Base-by-base conservation (phyloP, 2,888 invertebrate genomes). In the Acleris cristana region DNA sequence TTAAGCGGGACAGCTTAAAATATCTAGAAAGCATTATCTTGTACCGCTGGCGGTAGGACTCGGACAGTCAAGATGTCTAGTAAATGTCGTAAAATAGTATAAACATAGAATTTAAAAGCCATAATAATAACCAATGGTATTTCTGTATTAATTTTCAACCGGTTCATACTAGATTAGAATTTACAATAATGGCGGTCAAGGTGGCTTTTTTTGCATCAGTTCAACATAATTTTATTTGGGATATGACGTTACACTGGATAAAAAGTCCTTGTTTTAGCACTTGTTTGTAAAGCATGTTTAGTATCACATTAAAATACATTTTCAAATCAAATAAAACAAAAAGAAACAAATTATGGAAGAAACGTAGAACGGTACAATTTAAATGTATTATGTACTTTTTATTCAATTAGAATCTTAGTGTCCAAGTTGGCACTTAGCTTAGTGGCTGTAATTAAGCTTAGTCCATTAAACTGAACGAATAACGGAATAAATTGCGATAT, bases 401-500 rank as follows among this genome's bases (percentile, higher is more conserved):
- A 40, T 40, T 40, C 14, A 40, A 40, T 40, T 40, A 40, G 12
- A 40, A 14, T 40, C 12, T 40, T 14, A 40, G 40, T 40, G 21
- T 54, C 44, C 8, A 53, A 26, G 10, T 4, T 14, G 40, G 40
- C 40, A 40, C 40, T 40, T 40, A 40, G 40, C 40, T 40, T 40
- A 40, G 40, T 40, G 40, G 40, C 40, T 40, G 57, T 58, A 62
- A 67, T 67, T 67, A 58, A 67, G 40, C 34, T 57, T 79, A 76
- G 76, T 73, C 85, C 85, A 86, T 88, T 88, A 88, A 79, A 84
- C 79, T 78, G 79, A 83, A 86, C 83, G 86, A 85, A 85, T 87
- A 88, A 87, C 87, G 87, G 87, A 88, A 89, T 90, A 89, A 89
- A 90, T 90, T 82, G 88, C 84, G 86, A 87, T 89, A 87, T 88